Conservation (phyloP, 1,140 invertebrate species). For the Ditylenchus dipsaci region DNA sequence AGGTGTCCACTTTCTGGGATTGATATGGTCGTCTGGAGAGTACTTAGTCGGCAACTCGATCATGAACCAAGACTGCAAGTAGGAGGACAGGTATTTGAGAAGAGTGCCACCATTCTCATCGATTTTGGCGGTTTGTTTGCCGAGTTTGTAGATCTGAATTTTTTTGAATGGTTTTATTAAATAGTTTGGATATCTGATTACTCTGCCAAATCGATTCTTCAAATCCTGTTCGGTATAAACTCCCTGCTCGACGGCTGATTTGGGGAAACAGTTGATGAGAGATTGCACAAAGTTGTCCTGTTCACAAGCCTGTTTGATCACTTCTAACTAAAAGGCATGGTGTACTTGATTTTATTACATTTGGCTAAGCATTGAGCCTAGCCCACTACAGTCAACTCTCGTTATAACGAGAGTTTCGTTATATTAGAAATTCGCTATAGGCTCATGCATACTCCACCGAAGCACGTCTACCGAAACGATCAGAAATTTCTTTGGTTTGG, state of each 20-base stretch:
- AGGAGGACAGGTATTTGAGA: slow-evolving; percentile 78
- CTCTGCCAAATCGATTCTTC: slow-evolving; percentile 76
- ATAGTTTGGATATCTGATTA: slow-evolving; percentile 51
- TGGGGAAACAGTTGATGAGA: slow-evolving; percentile 73
- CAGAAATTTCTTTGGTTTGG: too few relatives aligned
- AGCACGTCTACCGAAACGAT: too few relatives aligned
- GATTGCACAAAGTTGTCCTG: slow-evolving; percentile 67
- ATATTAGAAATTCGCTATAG: too few relatives aligned
- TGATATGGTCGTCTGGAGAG: slow-evolving; percentile 55
- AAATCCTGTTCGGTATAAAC: slow-evolving; percentile 79
- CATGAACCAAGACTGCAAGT: slow-evolving; percentile 69
- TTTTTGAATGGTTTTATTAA: slow-evolving; percentile 13
- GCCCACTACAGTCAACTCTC: too few relatives aligned
- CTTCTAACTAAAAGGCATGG: slow-evolving; percentile 12
- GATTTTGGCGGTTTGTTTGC: slow-evolving; percentile 73
- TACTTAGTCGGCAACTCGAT: slow-evolving; percentile 61
- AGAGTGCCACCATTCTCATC: slow-evolving; percentile 73
- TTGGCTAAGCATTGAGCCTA: not conserved
- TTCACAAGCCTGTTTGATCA: slow-evolving; percentile 54
- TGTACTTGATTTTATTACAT: not conserved
- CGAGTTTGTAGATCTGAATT: slow-evolving; percentile 53
- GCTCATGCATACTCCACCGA: too few relatives aligned
- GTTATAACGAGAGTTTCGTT: too few relatives aligned
- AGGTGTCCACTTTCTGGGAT: slow-evolving; percentile 69
- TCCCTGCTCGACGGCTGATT: slow-evolving; percentile 71